Base-by-base conservation (phyloP, 2,113 vertebrate species). In the Cinclus cinclus region DNA sequence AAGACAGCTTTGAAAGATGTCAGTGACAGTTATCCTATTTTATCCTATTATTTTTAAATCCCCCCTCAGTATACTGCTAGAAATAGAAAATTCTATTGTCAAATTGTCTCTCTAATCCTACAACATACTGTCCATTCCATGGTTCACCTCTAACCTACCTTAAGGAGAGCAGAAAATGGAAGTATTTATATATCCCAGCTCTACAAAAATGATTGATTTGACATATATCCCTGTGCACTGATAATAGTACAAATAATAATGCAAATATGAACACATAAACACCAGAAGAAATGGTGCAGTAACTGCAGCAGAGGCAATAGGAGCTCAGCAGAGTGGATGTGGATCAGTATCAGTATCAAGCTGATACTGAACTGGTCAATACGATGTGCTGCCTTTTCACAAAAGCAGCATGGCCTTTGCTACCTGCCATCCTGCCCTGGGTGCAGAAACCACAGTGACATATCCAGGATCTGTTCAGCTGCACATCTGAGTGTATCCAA, bases 31-130 rank as follows among this genome's bases (percentile, higher is more conserved):
- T 96, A 96, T 91, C 77, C 86, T 84, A 55, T 67, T 94, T 97
- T 78, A 95, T 87, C 92, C 90, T 94, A 96, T 95, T 96, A 88
- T 95, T 95, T 93, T 95, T 81, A 83, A 92, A 96, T 92, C 76
- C 47, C 50, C 7, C 49, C 92, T 92, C 64, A 46, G 52, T 74
- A 81, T 75, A 95, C 59, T 83, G 42, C 91, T 93, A 87, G 92
- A 94, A 97, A 95, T 92, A 94, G 92, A 77, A 95, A 95, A 94
- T 56, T 44, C 60, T 78, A 46, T 79, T 94, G 76, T 92, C 37
- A 93, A 83, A 86, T 62, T 80, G 76, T 68, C 28, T 90, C 52
- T 67, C 28, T 96, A 91, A 96, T 93, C 85, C 76, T 81, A 86
- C 64, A 90, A 75, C 44, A 64, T 56, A n/a, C n/a, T 64, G 47